These are phyloP conservation scores for Lethrus apterus DNA, from an alignment of 1,140 invertebrate species.

Conservation along the genomic window DNA sequence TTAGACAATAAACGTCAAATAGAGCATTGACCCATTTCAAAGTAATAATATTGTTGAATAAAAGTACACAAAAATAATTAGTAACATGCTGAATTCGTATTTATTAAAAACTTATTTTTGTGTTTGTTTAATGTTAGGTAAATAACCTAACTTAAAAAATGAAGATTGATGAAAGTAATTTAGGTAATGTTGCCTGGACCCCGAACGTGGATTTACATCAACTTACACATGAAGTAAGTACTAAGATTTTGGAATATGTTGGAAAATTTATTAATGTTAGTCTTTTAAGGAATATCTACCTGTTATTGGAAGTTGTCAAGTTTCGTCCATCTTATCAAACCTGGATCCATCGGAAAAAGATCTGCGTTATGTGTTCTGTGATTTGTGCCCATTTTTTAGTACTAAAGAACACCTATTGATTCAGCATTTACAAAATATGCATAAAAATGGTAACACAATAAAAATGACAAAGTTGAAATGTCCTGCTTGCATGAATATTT, in stretches of 20 bases:
- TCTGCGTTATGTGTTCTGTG: conserved; percentile 32
- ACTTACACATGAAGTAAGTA: conserved; percentile 12
- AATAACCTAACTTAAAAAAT: conserved; percentile 2
- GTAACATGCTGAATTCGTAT: too few relatives aligned
- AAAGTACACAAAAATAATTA: too few relatives aligned
- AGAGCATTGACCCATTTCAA: too few relatives aligned
- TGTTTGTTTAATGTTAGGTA: too few relatives aligned
- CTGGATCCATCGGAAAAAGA: conserved; percentile 24
- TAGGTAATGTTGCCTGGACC: conserved; percentile 11
- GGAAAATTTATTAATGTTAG: conserved; percentile 6
- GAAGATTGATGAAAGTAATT: conserved; percentile 4
- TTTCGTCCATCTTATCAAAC: conserved; percentile 34
- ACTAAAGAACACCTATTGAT: conserved; percentile 33
- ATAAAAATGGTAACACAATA: conserved; percentile 29
- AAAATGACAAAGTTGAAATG: conserved; percentile 34
- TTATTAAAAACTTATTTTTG: too few relatives aligned
- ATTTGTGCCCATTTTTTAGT: conserved; percentile 37
- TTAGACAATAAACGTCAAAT: too few relatives aligned
- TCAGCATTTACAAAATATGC: conserved; percentile 33
- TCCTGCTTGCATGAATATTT: conserved; percentile 44
- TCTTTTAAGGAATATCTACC: conserved; percentile 32
- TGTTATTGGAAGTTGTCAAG: conserved; percentile 33
- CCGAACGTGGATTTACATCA: conserved; percentile 10
- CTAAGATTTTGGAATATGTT: background rate
- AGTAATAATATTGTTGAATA: too few relatives aligned